A percentile compares a stretch with the other conserved stretches of the same genome.
These are phyloP conservation scores for Psittacus erithacus DNA, from an alignment of 2,113 vertebrate genomes.

Conservation along the genomic window DNA sequence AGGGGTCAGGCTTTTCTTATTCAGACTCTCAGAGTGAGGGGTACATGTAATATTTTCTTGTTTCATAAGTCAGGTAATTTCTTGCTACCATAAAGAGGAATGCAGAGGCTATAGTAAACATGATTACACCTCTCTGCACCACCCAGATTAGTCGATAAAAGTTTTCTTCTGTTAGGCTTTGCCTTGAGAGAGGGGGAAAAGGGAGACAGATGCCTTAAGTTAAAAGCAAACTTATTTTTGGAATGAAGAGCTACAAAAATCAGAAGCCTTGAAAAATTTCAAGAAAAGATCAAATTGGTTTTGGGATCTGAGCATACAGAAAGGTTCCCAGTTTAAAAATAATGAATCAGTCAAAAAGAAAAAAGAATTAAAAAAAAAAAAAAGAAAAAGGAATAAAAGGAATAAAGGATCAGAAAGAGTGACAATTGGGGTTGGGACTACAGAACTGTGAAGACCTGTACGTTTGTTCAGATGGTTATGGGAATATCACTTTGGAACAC, in stretches of 20 bases:
- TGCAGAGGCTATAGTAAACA: not conserved
- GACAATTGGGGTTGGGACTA: not conserved
- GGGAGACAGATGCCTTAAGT: not conserved
- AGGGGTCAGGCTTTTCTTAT: not conserved
- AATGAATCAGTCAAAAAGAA: not conserved
- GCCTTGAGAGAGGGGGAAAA: not conserved
- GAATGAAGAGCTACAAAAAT: not conserved
- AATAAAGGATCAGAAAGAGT: not conserved
- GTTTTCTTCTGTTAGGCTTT: not conserved
- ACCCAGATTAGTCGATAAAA: not conserved
- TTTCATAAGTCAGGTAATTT: not conserved
- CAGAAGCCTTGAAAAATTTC: not conserved
- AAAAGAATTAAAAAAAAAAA: not conserved
- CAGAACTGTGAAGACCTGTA: not conserved
- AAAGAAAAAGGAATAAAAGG: not conserved
- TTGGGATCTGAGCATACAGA: not conserved
- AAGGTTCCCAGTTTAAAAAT: not conserved
- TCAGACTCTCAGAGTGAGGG: not conserved
- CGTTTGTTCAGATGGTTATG: not conserved
- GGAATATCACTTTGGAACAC: not conserved
- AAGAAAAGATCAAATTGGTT: not conserved
- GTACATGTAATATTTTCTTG: not conserved
- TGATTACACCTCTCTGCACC: not conserved
- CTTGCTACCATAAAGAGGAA: not conserved
- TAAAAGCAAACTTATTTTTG: not conserved